Percentiles rank a stretch among this genome's conserved stretches.
phyloP scores from a whole-genome alignment of 2,797 vertebrate genomes.

The Myotis findleyi region DNA sequence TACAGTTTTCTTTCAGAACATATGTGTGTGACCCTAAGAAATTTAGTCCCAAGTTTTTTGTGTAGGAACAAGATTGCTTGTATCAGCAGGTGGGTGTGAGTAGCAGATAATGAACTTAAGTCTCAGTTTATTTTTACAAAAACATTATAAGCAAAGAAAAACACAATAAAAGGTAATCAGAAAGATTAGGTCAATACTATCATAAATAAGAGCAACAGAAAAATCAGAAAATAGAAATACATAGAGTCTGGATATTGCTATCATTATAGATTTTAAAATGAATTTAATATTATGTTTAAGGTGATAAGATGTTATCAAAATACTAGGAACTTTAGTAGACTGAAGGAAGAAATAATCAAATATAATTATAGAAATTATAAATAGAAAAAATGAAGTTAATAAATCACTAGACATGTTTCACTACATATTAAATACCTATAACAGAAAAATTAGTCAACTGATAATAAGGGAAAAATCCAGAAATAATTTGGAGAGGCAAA shows the following conservation, averaged over 20 bases:
- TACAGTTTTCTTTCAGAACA: neutral
- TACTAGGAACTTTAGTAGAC: neutral
- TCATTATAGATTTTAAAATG: neutral
- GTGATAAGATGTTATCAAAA: neutral
- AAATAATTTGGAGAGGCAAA: neutral
- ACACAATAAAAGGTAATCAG: neutral
- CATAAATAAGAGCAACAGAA: neutral
- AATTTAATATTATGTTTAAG: neutral
- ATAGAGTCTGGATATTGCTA: neutral
- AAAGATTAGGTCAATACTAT: neutral
- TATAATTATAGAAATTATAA: neutral
- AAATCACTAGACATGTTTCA: neutral
- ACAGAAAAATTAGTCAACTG: neutral
- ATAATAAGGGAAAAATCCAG: neutral
- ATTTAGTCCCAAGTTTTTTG: neutral
- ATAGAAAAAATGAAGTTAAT: neutral
- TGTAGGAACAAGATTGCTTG: neutral
- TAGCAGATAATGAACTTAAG: neutral
- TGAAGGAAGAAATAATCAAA: neutral
- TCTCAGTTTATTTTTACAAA: neutral
- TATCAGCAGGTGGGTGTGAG: neutral
- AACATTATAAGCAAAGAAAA: neutral
- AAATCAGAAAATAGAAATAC: neutral
- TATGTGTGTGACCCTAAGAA: neutral
- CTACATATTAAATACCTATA: neutral